A percentile compares a stretch with the other conserved stretches of the same genome.
These are phyloP conservation scores for Agrochola lychnidis DNA, from an alignment of 2,888 invertebrate species.

Conservation along the genomic window DNA sequence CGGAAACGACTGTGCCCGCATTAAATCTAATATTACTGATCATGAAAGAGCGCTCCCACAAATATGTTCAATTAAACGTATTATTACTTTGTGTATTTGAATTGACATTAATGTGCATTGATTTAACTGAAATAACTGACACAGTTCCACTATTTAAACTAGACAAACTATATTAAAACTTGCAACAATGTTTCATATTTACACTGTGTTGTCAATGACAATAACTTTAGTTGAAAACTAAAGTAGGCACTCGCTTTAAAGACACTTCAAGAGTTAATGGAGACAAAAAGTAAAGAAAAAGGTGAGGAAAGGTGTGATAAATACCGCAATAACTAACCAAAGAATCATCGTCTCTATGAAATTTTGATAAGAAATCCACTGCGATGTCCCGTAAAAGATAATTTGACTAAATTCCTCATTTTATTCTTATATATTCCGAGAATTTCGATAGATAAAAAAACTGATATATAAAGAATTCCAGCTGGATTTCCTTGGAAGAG, in stretches of 20 bases:
- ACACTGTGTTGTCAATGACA: background rate
- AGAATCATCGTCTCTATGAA: conserved; percentile 13
- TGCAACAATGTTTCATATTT: conserved; percentile 15
- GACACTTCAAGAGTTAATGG: conserved; percentile 6
- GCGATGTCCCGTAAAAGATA: conserved; percentile 23
- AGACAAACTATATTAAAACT: conserved; percentile 23
- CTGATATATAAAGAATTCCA: conserved; percentile 50
- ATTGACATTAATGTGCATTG: conserved; percentile 33
- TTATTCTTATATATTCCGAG: conserved; percentile 41
- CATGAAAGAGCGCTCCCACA: conserved; percentile 72
- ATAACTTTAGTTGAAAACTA: conserved; percentile 15
- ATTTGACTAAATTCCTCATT: conserved; percentile 37
- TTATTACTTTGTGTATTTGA: conserved; percentile 4
- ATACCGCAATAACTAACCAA: conserved; percentile 8
- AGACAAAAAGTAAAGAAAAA: background rate
- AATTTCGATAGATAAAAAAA: conserved; percentile 50
- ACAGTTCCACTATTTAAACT: conserved; percentile 24
- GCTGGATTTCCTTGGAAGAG: conserved; percentile 50
- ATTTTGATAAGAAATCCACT: conserved; percentile 38
- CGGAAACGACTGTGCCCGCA: conserved; percentile 71
- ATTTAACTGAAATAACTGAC: conserved; percentile 27
- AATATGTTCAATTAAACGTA: conserved; percentile 26
- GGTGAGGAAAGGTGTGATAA: background rate
- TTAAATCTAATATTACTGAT: conserved; percentile 80
- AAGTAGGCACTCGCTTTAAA: background rate